Base-by-base conservation (phyloP, 2,113 vertebrate genomes). In the Alligator sinensis region DNA sequence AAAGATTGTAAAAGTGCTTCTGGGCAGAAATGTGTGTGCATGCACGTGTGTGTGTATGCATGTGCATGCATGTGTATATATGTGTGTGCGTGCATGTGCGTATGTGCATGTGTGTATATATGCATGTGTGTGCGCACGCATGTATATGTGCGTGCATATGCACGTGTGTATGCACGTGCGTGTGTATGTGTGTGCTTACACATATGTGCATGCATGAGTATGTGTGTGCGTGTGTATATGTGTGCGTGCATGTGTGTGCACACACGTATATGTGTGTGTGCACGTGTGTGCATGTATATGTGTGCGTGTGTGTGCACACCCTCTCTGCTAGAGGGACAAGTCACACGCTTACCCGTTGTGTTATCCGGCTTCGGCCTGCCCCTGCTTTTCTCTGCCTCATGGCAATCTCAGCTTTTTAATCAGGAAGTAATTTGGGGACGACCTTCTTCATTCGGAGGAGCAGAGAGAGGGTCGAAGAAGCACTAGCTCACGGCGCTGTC, bases 361-460 rank as follows among this genome's bases (percentile, higher is more conserved):
- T n/a, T 27, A 28, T 63, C 47, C 13, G 0, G 16, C 89, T 86
- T 89, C 85, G 34, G 90, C 70, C 64, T 95, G 88, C 80, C 82
- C 47, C 86, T 93, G 78, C 95, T 95, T 96, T 93, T 91, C 82
- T 94, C 1, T 0, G 78, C 87, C 94, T 60, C 96, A 95, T 76
- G 34, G 85, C 80, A 96, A 90, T 86, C 92, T 84, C 78, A 91
- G 93, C 86, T 93, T 87, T 83, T 96, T 95, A 96, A 97, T 94
- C 89, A 96, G 94, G 92, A 96, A 96, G 93, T 76, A 96, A 97
- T 95, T 95, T 96, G 92, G 95, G 95, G 92, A 87, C 91, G 95
- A 96, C 96, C 84, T 94, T 96, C 96, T 93, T 93, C 96, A 96
- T 96, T 96, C 94, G 96, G 47, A 92, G 87, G 17, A 91, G 80